phyloP scores from a whole-genome alignment of 2,797 vertebrate genomes.

The Buceros bicornis region DNA sequence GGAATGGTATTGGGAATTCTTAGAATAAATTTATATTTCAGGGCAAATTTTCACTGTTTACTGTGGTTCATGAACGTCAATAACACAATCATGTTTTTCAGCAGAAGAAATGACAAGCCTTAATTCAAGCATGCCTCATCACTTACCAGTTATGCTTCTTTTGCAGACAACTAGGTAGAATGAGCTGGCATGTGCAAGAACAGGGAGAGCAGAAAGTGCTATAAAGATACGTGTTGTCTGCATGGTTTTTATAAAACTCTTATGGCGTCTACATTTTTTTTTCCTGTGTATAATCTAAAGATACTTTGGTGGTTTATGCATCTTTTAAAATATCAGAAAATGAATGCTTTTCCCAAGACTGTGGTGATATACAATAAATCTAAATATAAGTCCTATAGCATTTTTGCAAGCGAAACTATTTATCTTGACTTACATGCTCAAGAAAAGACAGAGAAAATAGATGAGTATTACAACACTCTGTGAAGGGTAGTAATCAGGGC shows the following conservation, averaged over 20 bases:
- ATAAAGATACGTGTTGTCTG: neutral
- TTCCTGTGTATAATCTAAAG: neutral
- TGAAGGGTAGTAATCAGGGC: neutral
- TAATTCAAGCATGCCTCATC: conserved; percentile 18
- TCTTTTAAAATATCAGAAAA: neutral
- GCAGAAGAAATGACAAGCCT: conserved; percentile 23
- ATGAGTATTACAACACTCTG: neutral
- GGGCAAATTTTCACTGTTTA: conserved; percentile 23
- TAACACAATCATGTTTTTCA: neutral
- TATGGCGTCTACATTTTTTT: neutral
- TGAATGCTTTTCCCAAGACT: neutral
- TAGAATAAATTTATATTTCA: conserved; percentile 22
- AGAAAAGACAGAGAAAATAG: neutral
- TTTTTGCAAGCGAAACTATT: neutral
- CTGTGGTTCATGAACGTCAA: conserved; percentile 3
- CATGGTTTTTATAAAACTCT: neutral
- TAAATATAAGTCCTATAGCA: neutral
- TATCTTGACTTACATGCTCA: neutral
- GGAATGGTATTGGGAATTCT: neutral
- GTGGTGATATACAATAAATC: neutral
- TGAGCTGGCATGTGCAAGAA: neutral
- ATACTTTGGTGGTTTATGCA: neutral
- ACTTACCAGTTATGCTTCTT: neutral
- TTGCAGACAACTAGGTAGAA: neutral
- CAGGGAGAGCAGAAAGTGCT: neutral